Evolutionary conservation across 2,888 invertebrate genomes (phyloP), one percentile per base, ranked within the genome.

Genomic region (Allygus modestus): DNA sequence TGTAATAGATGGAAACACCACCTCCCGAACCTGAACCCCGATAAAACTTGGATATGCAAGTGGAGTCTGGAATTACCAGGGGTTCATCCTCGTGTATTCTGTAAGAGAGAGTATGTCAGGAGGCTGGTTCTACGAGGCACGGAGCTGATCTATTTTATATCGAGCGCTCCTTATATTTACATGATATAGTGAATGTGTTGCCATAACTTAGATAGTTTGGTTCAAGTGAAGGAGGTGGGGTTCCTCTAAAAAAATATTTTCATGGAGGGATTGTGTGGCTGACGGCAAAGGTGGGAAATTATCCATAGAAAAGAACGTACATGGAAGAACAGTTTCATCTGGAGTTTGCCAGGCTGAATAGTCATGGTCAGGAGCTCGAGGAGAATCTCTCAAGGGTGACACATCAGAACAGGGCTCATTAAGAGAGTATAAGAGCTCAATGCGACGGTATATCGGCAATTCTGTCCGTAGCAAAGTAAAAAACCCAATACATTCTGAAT

Each of bases 71-170:
- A 7, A 69, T 69, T 31, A 69, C 31, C 7, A 69, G 69, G 17
- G 9, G 31, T n/a, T 69, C 69, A 28, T 69, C 31, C 31, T 69
- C 69, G 17, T 26, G 26, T 17, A 31, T 15, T 69, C 69, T 15
- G 69, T 9, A 17, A 69, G 31, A 69, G 31, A 69, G 31, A 69
- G 31, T 7, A 69, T 17, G 31, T 69, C 69, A 33, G 69, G 69
- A n/a, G 69, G 69, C 69, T 31, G 7, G 31, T 28, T 26, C 69
- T 31, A 69, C n/a, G 31, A 28, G 31, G 69, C 28, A 33, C 69
- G 31, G n/a, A 69, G 69, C 69, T 69, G 2, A 69, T 31, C 69
- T n/a, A 69, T 26, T 31, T 69, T 69, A 33, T 69, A 69, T 9
- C 69, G 69, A 31, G 69, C 69, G 23, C 69, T 69, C 7, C 33